Evolutionary conservation across 37 sponge, comb jelly and placozoan genomes (phyloP).

Genomic region (Oopsacas minuta): DNA sequence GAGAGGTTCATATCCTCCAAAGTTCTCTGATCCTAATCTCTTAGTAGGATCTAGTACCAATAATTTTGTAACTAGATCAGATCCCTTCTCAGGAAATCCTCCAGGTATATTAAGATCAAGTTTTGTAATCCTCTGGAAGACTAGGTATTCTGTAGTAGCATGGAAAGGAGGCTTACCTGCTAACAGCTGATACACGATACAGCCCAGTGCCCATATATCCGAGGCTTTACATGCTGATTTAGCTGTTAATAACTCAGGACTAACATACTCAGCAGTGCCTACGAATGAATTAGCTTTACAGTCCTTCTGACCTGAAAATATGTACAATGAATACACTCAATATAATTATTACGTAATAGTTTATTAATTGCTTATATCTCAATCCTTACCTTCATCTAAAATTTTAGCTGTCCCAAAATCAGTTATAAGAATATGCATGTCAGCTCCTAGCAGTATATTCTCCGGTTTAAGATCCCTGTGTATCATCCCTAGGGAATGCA

Average conservation of each 20-base stretch:
- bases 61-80: slow-evolving; percentile 49
- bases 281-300: slow-evolving; percentile 75
- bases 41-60: slow-evolving; percentile 64
- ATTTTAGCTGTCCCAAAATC: slow-evolving; percentile 92
- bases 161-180: slow-evolving; percentile 89
- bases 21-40: slow-evolving; percentile 61
- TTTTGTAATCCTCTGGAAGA: slow-evolving; percentile 89
- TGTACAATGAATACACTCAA: neutral
- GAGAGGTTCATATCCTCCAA: slow-evolving; percentile 65
- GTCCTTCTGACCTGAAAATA: neutral
- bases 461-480: slow-evolving; percentile 96
- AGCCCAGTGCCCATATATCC: slow-evolving; percentile 90
- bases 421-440: slow-evolving; percentile 82
- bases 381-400: slow-evolving; percentile 27
- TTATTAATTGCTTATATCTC: slow-evolving; percentile 22
- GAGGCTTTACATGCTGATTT: slow-evolving; percentile 83
- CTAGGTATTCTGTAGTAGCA: slow-evolving; percentile 90
- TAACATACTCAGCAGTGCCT: slow-evolving; percentile 91
- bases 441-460: slow-evolving; percentile 72
- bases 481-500: slow-evolving; percentile 65
- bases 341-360: slow-evolving; percentile 23
- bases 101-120: slow-evolving; percentile 67
- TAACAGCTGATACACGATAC: slow-evolving; percentile 75
- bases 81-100: slow-evolving; percentile 67
- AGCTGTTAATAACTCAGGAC: slow-evolving; percentile 73